phyloP scores from a whole-genome alignment of 2,888 invertebrate species.

The Hyposoter didymator region DNA sequence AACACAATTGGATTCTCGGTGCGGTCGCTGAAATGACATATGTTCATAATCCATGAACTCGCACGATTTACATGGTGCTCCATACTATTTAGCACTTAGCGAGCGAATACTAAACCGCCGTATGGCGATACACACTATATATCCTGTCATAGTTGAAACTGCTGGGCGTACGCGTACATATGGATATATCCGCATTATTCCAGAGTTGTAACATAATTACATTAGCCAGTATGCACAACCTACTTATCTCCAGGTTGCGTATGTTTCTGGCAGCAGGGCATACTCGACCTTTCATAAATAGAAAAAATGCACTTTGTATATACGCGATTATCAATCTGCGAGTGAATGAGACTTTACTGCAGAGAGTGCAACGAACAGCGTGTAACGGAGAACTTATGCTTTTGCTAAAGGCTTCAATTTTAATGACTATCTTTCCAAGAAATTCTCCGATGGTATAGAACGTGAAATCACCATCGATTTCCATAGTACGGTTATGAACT shows the following conservation, averaged over 20 bases:
- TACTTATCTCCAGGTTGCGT: constrained; percentile 61
- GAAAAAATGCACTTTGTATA: constrained; percentile 39
- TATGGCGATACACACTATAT: background rate
- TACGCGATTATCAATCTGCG: background rate
- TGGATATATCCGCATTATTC: constrained; percentile 9
- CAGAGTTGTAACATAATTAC: constrained; percentile 26
- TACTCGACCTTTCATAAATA: constrained; percentile 38
- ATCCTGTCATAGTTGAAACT: background rate
- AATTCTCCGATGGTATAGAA: background rate
- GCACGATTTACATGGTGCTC: constrained; percentile 32
- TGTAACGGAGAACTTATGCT: background rate
- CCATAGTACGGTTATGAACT: background rate
- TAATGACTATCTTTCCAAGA: background rate
- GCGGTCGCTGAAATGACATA: constrained; percentile 37
- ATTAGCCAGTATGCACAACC: constrained; percentile 55
- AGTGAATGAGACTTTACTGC: background rate
- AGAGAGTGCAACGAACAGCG: background rate
- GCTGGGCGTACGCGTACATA: constrained; percentile 6
- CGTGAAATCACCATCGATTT: background rate
- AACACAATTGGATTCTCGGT: too few relatives aligned
- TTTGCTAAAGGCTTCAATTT: background rate
- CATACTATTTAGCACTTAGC: constrained; percentile 16
- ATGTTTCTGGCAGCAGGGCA: constrained; percentile 58
- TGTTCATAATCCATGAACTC: constrained; percentile 60
- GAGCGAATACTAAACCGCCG: background rate